Evolutionary conservation across 1,140 invertebrate species (phyloP).

Genomic region (Meloidogyne floridensis): DNA sequence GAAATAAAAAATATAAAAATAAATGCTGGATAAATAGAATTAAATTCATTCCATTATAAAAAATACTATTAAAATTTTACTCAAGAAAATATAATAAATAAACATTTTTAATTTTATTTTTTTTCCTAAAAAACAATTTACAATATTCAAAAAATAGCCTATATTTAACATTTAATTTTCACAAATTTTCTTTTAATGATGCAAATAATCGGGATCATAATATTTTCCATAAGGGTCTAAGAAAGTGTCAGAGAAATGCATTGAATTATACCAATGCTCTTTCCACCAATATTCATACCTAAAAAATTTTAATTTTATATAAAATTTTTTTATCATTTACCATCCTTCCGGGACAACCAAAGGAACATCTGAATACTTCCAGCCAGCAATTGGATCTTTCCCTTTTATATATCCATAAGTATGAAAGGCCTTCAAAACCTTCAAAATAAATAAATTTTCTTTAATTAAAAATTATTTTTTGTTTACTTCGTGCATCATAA

Average conservation of each 20-base stretch:
- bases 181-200: neutral
- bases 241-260: neutral
- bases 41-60: neutral
- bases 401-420: slow-evolving; percentile 2
- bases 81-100: neutral
- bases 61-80: neutral
- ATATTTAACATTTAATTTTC: slow-evolving; percentile 1
- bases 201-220: slow-evolving; percentile 4
- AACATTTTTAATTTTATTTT: neutral
- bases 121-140: neutral
- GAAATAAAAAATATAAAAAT: neutral
- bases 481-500: slow-evolving; percentile 57
- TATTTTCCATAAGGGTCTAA: neutral
- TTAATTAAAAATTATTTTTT: neutral
- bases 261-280: neutral
- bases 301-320: neutral
- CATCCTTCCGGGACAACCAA: neutral
- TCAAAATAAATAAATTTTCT: neutral
- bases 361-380: neutral
- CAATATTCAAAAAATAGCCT: neutral
- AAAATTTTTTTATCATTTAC: neutral
- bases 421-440: slow-evolving; percentile 3
- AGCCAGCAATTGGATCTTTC: neutral
- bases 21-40: neutral
- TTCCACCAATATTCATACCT: slow-evolving; percentile 1